Evolutionary conservation across 2,888 invertebrate species (phyloP), one percentile per base, ranked within the genome.

Genomic region (Pterostichus madidus): DNA sequence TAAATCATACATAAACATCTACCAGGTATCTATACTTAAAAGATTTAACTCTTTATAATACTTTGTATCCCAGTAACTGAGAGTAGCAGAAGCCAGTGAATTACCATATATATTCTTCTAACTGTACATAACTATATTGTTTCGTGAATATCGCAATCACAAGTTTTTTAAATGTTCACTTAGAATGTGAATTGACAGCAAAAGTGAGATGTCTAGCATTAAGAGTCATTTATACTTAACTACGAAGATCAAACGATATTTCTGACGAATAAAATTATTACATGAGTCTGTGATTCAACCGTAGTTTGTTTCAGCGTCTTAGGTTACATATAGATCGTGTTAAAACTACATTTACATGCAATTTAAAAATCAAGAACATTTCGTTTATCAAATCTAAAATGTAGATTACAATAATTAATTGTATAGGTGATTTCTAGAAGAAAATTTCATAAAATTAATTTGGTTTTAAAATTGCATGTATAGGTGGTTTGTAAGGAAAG

Each of bases 191-290:
- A 77, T 89, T 88, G 90, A 90, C 90, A 90, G 90, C 89, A 90
- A 90, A 90, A 90, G 90, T 90, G 90, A 90, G 90, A 90, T 88
- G 89, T 89, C 89, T 89, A 89, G 89, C 88, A 77, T 77, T 77
- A 77, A 77, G 75, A 75, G 77, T 77, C 77, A 77, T 77, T 77
- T 77, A 56, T 52, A 75, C 53, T 77, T 53, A 77, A 77, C 39
- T 77, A 77, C 39, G 56, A 77, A 77, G 56, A 56, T 77, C 77
- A 77, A 77, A 77, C 77, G 77, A 77, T 53, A 56, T 39, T 56
- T 56, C 53, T 77, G 39, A 77, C 39, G 77, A 77, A 56, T 39
- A 56, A 56, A 53, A 53, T 39, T 56, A 75, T 75, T 52, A 75
- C 32, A 75, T 56, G 56, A 56, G 77, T 56, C 77, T 77, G 77